These are phyloP conservation scores for Diorhabda carinulata DNA, from an alignment of 1,140 invertebrate genomes.

Conservation along the genomic window DNA sequence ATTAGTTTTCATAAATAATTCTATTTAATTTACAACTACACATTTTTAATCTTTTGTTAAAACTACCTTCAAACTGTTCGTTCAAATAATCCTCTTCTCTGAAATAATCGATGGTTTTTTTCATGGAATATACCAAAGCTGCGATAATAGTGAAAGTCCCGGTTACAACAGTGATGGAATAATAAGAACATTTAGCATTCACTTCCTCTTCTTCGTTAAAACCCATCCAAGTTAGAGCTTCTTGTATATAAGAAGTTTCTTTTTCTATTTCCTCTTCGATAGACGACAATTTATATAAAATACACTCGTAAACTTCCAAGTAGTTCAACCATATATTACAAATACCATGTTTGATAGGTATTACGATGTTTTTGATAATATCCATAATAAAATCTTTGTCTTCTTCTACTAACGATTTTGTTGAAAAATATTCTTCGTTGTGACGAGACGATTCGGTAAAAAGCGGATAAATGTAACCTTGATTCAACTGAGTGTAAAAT, in stretches of 20 bases:
- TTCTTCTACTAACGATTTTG: conserved; percentile 3
- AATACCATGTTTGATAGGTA: conserved; percentile 23
- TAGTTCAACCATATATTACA: conserved; percentile 27
- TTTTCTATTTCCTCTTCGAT: neutral
- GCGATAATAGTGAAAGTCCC: conserved; percentile 7
- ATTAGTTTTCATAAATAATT: conserved; percentile 1
- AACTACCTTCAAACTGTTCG: neutral
- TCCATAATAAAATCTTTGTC: conserved; percentile 22
- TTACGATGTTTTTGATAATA: conserved; percentile 13
- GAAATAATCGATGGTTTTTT: conserved; percentile 17
- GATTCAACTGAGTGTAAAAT: neutral
- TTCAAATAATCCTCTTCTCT: conserved; percentile 10
- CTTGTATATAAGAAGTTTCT: conserved; percentile 1
- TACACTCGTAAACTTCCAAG: conserved; percentile 24
- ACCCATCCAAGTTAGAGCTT: conserved; percentile 9
- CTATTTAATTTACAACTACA: conserved; percentile 21
- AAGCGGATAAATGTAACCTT: conserved; percentile 23
- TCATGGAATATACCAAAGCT: conserved; percentile 11
- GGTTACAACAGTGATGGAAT: conserved; percentile 17
- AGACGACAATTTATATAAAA: conserved; percentile 14
- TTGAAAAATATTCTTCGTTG: conserved; percentile 5
- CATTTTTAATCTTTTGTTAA: conserved; percentile 14
- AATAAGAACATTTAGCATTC: conserved; percentile 16
- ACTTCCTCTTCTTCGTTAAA: conserved; percentile 7
- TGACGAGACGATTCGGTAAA: conserved; percentile 7